Evolutionary conservation across 2,113 vertebrate genomes (phyloP).

Genomic region (Maccullochella peelii): DNA sequence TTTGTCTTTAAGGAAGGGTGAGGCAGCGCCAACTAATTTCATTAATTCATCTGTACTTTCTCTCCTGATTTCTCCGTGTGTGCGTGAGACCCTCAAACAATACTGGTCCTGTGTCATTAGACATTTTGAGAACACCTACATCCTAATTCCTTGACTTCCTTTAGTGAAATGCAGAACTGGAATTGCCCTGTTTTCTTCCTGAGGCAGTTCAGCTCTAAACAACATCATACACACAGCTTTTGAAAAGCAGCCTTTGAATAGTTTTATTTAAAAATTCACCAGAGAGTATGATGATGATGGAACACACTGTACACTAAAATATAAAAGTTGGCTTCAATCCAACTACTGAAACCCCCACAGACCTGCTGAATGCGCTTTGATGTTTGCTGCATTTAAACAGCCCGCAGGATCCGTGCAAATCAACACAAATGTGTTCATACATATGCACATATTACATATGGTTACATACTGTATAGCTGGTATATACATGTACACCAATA

Average conservation of each 20-base stretch:
- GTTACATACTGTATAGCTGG: conserved; percentile 27
- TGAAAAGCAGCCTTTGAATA: conserved; percentile 19
- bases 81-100: not conserved
- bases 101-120: not conserved
- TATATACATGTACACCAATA: conserved; percentile 4
- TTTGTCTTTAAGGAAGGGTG: not conserved
- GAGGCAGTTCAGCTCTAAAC: conserved; percentile 31
- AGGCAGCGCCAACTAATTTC: not conserved
- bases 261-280: conserved; percentile 38
- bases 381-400: conserved; percentile 61
- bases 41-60: not conserved
- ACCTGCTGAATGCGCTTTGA: conserved; percentile 65
- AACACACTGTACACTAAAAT: conserved; percentile 24
- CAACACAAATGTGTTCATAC: conserved; percentile 49
- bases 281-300: conserved; percentile 39
- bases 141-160: not conserved
- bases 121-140: conserved; percentile 7
- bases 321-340: conserved; percentile 43
- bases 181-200: conserved; percentile 9
- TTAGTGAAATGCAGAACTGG: not conserved
- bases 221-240: conserved; percentile 12
- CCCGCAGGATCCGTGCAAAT: conserved; percentile 54
- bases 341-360: conserved; percentile 47
- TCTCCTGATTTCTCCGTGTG: not conserved
- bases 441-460: conserved; percentile 45